Evolutionary conservation across 2,888 invertebrate genomes (phyloP).

Genomic region (Hydriomena furcata): DNA sequence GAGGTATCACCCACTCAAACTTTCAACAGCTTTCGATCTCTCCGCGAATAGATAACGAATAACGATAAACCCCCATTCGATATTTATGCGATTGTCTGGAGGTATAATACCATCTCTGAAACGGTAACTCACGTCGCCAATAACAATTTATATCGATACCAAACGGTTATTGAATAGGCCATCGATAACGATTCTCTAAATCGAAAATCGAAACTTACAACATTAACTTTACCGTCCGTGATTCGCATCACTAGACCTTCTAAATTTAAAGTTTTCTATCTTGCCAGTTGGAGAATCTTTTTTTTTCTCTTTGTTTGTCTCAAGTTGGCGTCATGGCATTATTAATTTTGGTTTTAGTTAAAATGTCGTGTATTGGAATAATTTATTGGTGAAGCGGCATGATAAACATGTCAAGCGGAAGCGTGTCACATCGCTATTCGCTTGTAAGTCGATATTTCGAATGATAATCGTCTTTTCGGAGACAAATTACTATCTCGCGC

Average conservation of each 20-base stretch:
- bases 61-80: constrained; percentile 64
- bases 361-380: constrained; percentile 50
- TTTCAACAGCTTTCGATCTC: constrained; percentile 61
- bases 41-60: constrained; percentile 59
- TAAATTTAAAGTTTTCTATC: constrained; percentile 19
- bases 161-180: constrained; percentile 72
- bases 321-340: not conserved
- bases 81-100: constrained; percentile 75
- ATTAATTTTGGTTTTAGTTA: constrained; percentile 8
- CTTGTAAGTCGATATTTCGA: constrained; percentile 49
- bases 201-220: constrained; percentile 49
- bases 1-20: constrained; percentile 56
- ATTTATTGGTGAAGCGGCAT: constrained; percentile 51
- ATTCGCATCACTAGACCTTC: constrained; percentile 34
- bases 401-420: constrained; percentile 36
- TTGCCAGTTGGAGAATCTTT: not conserved
- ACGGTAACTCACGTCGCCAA: constrained; percentile 76
- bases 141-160: constrained; percentile 75
- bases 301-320: constrained; percentile 9
- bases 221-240: constrained; percentile 36
- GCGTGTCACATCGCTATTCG: constrained; percentile 46
- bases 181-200: constrained; percentile 64
- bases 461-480: constrained; percentile 50
- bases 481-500: constrained; percentile 50
- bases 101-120: constrained; percentile 70